Conservation (phyloP, 1,140 invertebrate species). For the Phymastichus coffea region DNA sequence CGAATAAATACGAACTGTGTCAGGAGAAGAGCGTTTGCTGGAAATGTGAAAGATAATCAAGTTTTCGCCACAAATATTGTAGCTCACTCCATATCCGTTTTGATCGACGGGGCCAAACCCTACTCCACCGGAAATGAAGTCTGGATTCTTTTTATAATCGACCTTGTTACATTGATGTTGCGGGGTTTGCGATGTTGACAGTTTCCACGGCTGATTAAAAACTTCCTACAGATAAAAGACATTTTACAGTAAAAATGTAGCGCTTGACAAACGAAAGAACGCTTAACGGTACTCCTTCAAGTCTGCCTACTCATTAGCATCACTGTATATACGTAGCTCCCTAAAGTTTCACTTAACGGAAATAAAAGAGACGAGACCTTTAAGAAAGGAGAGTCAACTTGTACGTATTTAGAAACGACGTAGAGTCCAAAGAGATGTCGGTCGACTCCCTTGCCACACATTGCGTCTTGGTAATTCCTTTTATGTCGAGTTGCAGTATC, state of each 20-base stretch:
- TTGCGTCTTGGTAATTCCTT: slow-evolving; percentile 87
- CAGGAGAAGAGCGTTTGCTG: slow-evolving; percentile 83
- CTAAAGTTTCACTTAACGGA: no score
- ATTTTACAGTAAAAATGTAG: slow-evolving; percentile 8
- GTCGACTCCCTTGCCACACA: slow-evolving; percentile 95
- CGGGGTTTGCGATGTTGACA: slow-evolving; percentile 97
- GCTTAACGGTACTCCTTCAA: no score
- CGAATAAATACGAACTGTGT: slow-evolving; percentile 92
- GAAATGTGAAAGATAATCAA: slow-evolving; percentile 96
- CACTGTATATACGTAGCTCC: no score
- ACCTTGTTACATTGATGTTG: slow-evolving; percentile 90
- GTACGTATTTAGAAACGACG: slow-evolving; percentile 95
- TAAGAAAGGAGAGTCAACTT: slow-evolving; percentile 93
- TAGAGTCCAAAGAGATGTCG: slow-evolving; percentile 97
- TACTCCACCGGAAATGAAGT: slow-evolving; percentile 93
- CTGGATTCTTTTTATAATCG: slow-evolving; percentile 84
- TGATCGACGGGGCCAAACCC: slow-evolving; percentile 98
- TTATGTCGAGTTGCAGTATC: slow-evolving; percentile 82
- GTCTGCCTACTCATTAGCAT: no score
- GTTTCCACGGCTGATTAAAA: slow-evolving; percentile 93
- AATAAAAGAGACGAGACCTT: slow-evolving; percentile 53
- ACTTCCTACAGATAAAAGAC: slow-evolving; percentile 83
- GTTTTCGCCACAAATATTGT: slow-evolving; percentile 96
- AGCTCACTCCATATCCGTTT: slow-evolving; percentile 97
- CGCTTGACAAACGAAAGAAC: slow-evolving; percentile 7